Evolutionary conservation across 2,888 invertebrate species (phyloP), one percentile per base, ranked within the genome.

Genomic region (Eurois occulta): DNA sequence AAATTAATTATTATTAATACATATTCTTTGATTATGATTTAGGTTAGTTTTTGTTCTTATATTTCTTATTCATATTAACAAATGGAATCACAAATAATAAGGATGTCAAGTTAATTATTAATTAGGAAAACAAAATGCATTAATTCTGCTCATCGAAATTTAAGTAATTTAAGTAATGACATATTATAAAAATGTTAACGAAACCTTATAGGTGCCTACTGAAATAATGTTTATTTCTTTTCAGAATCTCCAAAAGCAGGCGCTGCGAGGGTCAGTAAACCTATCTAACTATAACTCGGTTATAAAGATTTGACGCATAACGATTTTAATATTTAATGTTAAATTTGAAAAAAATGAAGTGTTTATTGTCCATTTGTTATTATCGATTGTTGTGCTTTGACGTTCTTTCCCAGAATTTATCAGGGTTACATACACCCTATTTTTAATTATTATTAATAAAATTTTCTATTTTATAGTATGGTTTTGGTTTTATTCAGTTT

Each of bases 241-340:
- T 85, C 95, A 98, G 97, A 98, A 97, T 95, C 96, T 98, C 70
- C 98, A 98, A 91, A 97, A 97, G 90, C 97, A 97, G 92, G 97
- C 97, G 24, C 95, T 98, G 32, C 97, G 97, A 85, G 98, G 98
- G 64, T 95, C 97, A 86, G 97, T 97, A 48, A 97, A 97, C 91
- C 93, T 98, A 48, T 98, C 98, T 55, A 97, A 97, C 88, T 97
- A 97, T 91, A 96, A 96, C 86, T 96, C 97, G 78, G 96, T 98
- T 80, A 97, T 98, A 84, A 96, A 95, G 84, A 96, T 97, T 89
- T 96, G 96, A 95, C 92, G 88, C 64, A 58, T 72, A 66, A 46
- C n/a, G 21, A 10, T 24, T 48, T 48, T 48, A 60, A 46, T 75
- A 77, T 68, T 48, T 65, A 65, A 64, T 84, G 82, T 87, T 84